phyloP scores from a whole-genome alignment of 2,797 vertebrate species.

The Pipistrellus kuhlii region DNA sequence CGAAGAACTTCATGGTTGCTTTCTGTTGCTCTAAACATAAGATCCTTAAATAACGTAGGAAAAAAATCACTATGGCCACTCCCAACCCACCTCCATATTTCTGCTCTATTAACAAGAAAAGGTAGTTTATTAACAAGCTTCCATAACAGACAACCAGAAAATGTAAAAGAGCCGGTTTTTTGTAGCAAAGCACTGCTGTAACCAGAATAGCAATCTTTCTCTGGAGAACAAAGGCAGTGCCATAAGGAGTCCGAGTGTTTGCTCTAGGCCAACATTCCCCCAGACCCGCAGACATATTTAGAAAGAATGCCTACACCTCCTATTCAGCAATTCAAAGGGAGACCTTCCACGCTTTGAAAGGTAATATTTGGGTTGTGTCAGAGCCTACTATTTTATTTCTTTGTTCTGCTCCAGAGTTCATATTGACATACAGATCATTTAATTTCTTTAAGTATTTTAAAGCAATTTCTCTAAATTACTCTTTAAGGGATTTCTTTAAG shows the following conservation, averaged over 20 bases:
- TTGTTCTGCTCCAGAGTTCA: slow-evolving; percentile 64
- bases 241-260: neutral
- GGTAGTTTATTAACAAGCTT: neutral
- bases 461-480: slow-evolving; percentile 48
- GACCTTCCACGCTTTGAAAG: slow-evolving; percentile 49
- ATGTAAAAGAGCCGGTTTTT: neutral
- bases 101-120: slow-evolving; percentile 28
- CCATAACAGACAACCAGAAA: neutral
- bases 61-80: slow-evolving; percentile 25
- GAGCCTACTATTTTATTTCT: slow-evolving; percentile 30
- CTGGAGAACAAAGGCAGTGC: neutral
- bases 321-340: slow-evolving; percentile 41
- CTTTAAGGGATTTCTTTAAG: slow-evolving; percentile 29
- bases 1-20: neutral
- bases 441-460: slow-evolving; percentile 64
- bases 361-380: slow-evolving; percentile 46
- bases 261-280: neutral
- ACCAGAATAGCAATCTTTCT: neutral
- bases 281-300: slow-evolving; percentile 25
- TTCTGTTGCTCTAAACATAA: slow-evolving; percentile 42
- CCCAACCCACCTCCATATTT: slow-evolving; percentile 29
- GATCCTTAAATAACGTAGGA: neutral
- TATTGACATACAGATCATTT: slow-evolving; percentile 63
- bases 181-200: neutral
- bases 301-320: slow-evolving; percentile 13